Conservation (phyloP, 2,888 invertebrate genomes). For the Ferrisia virgata region DNA sequence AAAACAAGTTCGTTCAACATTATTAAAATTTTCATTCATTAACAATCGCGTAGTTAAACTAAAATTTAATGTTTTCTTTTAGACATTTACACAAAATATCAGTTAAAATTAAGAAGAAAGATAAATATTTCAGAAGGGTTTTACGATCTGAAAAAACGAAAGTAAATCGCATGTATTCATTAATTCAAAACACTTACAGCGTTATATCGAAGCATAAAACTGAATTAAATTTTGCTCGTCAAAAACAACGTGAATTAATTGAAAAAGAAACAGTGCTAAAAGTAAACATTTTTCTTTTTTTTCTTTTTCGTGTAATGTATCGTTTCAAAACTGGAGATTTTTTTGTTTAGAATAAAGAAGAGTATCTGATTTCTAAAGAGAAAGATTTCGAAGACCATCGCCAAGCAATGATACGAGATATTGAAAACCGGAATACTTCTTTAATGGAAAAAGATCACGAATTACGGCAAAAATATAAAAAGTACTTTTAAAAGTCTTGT, state of each 20-base stretch:
- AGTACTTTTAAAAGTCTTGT: background rate
- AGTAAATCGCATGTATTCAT: conserved; percentile 4
- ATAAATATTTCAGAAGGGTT: background rate
- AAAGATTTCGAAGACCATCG: background rate
- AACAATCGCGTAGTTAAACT: background rate
- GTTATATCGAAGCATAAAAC: conserved; percentile 11
- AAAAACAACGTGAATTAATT: background rate
- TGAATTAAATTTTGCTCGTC: background rate
- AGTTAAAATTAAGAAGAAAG: background rate
- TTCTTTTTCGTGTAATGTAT: background rate
- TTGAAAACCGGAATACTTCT: background rate
- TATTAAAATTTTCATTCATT: background rate
- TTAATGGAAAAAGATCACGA: background rate
- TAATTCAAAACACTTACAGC: background rate
- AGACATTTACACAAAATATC: background rate
- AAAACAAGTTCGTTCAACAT: background rate
- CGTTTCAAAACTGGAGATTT: background rate
- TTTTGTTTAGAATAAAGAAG: conserved; percentile 11
- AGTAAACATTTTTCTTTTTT: background rate
- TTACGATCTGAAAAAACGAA: conserved; percentile 8
- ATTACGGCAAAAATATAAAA: conserved; percentile 18
- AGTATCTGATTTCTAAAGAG: conserved; percentile 19
- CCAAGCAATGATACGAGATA: background rate
- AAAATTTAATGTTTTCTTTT: background rate
- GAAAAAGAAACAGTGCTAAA: conserved; percentile 19